These are phyloP conservation scores for Himalopsyche kuldschensis DNA, from an alignment of 2,888 invertebrate species.

Conservation along the genomic window DNA sequence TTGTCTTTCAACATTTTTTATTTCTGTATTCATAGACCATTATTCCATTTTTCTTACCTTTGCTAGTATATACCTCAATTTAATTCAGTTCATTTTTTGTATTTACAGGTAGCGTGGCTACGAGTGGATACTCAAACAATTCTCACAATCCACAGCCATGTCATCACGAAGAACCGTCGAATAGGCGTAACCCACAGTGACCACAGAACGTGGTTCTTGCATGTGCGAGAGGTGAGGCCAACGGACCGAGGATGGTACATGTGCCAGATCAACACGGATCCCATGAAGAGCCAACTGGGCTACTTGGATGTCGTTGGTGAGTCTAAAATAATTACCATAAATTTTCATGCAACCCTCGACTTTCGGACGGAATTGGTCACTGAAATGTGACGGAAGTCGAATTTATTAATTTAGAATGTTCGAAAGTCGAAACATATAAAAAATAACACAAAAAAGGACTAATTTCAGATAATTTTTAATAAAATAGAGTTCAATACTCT, in stretches of 20 bases:
- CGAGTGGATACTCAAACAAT: slow-evolving; percentile 87
- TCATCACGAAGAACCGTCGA: slow-evolving; percentile 85
- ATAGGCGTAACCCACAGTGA: slow-evolving; percentile 85
- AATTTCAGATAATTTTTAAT: too few relatives aligned
- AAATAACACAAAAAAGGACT: too few relatives aligned
- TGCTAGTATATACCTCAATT: too few relatives aligned
- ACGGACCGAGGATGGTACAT: slow-evolving; percentile 89
- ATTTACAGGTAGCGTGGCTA: slow-evolving; percentile 38
- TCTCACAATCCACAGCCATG: slow-evolving; percentile 85
- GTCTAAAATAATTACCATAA: slow-evolving; percentile 44
- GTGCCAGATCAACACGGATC: slow-evolving; percentile 93
- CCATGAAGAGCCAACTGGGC: slow-evolving; percentile 89
- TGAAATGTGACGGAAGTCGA: too few relatives aligned
- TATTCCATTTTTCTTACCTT: too few relatives aligned
- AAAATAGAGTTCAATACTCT: too few relatives aligned
- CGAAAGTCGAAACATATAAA: too few relatives aligned
- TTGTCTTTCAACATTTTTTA: too few relatives aligned
- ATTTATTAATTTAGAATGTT: too few relatives aligned
- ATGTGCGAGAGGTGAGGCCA: slow-evolving; percentile 81
- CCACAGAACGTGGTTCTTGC: slow-evolving; percentile 83
- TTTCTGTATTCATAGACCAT: too few relatives aligned
- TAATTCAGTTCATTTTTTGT: not conserved
- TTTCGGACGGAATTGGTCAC: too few relatives aligned
- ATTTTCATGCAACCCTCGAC: too few relatives aligned
- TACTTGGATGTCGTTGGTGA: slow-evolving; percentile 87